Evolutionary conservation across 2,888 invertebrate species (phyloP), one percentile per base, ranked within the genome.

Genomic region (Thyatira batis): DNA sequence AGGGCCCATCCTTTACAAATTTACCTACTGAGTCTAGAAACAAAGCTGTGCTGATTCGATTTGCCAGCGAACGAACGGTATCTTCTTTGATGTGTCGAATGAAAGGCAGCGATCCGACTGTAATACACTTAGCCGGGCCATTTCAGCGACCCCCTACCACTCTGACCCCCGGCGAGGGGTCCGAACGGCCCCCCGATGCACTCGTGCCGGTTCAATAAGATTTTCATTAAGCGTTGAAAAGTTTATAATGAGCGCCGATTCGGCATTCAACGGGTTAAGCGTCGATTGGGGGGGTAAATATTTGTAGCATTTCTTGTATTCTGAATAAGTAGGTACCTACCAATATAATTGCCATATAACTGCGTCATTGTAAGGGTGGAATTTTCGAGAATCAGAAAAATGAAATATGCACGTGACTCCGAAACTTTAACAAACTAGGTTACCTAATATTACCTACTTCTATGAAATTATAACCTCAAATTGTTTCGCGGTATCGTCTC

Each of bases 21-120:
- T 78, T 80, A 80, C 82, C 85, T 81, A 82, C 80, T 61, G 74
- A 70, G 77, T 68, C 75, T 78, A 78, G 86, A 86, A 89, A 90
- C 90, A 90, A 90, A 89, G 89, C 88, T 73, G 70, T 70, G 65
- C 81, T 89, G 87, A 91, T 90, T 89, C 88, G 89, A 90, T 90
- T 90, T 87, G 84, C 84, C 78, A 78, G 66, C 77, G 85, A 86
- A 82, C 81, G 85, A 86, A 83, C 83, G 78, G 76, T 84, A 86
- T 87, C 89, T 87, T 88, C 91, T 91, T 91, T 91, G 91, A 92
- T 91, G 91, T 90, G 87, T 89, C 89, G 87, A 91, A 91, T 89
- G 91, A 89, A 89, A 90, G 89, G 90, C 89, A 91, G 82, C 87
- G 89, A 90, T 89, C 89, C 89, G 82, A 73, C 83, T 83, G 88